These are phyloP conservation scores for Drosophila paucipuncta DNA, from an alignment of 2,888 invertebrate genomes.

Conservation along the genomic window DNA sequence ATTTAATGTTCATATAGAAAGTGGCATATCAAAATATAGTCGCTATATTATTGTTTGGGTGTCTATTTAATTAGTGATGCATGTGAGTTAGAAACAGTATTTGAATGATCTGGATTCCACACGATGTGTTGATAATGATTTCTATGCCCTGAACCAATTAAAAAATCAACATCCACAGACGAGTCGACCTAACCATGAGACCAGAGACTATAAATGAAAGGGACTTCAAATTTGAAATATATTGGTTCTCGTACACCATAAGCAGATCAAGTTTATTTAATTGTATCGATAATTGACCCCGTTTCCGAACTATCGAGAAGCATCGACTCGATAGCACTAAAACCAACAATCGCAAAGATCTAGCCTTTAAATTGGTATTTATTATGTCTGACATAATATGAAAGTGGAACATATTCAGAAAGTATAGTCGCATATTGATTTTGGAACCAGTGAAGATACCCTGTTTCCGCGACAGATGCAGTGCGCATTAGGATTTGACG, in stretches of 20 bases:
- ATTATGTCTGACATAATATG: too few species aligned
- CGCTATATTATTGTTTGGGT: neutral
- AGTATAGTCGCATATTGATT: too few species aligned
- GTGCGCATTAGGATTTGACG: neutral
- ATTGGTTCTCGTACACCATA: too few species aligned
- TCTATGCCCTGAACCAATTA: neutral
- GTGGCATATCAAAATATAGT: neutral
- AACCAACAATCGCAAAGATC: too few species aligned
- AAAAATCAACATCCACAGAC: neutral
- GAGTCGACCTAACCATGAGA: neutral
- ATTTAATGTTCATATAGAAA: neutral
- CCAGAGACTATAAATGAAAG: neutral
- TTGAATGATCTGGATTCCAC: neutral
- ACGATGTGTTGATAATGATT: neutral
- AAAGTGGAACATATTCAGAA: too few species aligned
- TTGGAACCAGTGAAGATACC: too few species aligned
- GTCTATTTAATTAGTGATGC: neutral
- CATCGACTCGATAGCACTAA: too few species aligned
- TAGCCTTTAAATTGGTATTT: too few species aligned
- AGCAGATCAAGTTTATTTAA: too few species aligned
- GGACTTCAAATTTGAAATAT: neutral
- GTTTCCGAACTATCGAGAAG: too few species aligned
- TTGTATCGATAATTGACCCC: too few species aligned
- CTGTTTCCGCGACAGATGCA: neutral
- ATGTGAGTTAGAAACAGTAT: neutral